Evolutionary conservation across 1,140 invertebrate species (phyloP).

Genomic region (Eupristina koningsbergeri): DNA sequence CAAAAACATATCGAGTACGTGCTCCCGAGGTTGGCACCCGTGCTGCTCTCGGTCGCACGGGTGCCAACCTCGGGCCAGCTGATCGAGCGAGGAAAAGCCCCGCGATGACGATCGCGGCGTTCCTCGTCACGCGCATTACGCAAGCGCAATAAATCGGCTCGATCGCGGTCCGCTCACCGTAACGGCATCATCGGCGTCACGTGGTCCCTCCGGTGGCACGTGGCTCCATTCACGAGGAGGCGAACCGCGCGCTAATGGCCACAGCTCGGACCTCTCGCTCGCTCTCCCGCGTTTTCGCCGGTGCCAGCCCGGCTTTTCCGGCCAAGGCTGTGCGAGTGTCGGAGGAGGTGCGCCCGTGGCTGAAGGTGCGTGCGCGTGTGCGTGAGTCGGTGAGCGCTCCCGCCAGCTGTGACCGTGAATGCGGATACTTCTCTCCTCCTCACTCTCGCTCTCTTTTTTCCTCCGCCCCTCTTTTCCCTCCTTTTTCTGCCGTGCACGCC

Average conservation of each 20-base stretch:
- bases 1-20: no score
- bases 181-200: not conserved
- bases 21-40: no score
- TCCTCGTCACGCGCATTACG: no score
- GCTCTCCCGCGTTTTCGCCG: not conserved
- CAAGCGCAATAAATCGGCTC: not conserved
- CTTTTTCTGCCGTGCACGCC: not conserved
- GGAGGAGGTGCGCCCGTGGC: not conserved
- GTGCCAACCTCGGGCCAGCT: no score
- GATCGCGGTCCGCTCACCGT: not conserved
- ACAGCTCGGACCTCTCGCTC: slow-evolving; percentile 26
- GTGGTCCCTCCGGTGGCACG: not conserved
- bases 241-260: slow-evolving; percentile 21
- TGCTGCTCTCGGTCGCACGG: no score
- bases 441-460: slow-evolving; percentile 27
- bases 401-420: slow-evolving; percentile 33
- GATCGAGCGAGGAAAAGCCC: no score
- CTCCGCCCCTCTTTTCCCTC: not conserved
- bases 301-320: slow-evolving; percentile 9
- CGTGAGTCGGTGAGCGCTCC: not conserved
- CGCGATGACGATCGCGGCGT: not conserved
- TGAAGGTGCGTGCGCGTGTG: not conserved
- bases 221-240: slow-evolving; percentile 31
- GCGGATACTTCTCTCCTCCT: not conserved
- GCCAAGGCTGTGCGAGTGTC: not conserved